Conservation (phyloP, 2,888 invertebrate species). For the Nineta flava region DNA sequence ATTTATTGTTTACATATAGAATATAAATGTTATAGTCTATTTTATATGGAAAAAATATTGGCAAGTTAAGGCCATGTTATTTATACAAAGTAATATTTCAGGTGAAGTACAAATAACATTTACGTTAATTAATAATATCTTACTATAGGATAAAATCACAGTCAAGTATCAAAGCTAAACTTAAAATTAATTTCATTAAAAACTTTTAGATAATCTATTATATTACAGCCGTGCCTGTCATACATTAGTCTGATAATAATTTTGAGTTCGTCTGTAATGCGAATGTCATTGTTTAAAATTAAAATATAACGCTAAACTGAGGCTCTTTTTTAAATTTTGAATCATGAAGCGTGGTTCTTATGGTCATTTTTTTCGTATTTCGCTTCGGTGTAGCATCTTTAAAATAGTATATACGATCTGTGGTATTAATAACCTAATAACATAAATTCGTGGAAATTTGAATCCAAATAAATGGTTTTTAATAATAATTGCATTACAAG, state of each 20-base stretch:
- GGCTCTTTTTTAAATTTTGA: not conserved
- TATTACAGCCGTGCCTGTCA: not conserved
- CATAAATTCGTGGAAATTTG: too few relatives aligned
- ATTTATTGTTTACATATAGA: too few relatives aligned
- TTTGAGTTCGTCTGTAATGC: not conserved
- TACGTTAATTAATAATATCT: not conserved
- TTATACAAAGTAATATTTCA: not conserved
- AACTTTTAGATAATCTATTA: not conserved
- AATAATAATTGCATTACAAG: too few relatives aligned
- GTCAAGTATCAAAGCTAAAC: not conserved
- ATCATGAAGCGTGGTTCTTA: too few relatives aligned
- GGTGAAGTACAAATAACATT: not conserved
- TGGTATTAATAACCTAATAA: too few relatives aligned
- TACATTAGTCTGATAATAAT: not conserved
- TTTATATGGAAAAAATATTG: not conserved
- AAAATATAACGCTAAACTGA: not conserved
- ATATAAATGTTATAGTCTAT: not conserved
- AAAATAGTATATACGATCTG: too few relatives aligned
- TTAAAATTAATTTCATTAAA: not conserved
- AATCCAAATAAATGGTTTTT: too few relatives aligned
- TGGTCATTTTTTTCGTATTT: too few relatives aligned
- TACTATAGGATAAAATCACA: not conserved
- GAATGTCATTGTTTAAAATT: not conserved
- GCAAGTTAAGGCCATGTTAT: not conserved
- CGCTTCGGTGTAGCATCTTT: too few relatives aligned